Conservation (phyloP, 2,113 vertebrate genomes). For the Silurus meridionalis region DNA sequence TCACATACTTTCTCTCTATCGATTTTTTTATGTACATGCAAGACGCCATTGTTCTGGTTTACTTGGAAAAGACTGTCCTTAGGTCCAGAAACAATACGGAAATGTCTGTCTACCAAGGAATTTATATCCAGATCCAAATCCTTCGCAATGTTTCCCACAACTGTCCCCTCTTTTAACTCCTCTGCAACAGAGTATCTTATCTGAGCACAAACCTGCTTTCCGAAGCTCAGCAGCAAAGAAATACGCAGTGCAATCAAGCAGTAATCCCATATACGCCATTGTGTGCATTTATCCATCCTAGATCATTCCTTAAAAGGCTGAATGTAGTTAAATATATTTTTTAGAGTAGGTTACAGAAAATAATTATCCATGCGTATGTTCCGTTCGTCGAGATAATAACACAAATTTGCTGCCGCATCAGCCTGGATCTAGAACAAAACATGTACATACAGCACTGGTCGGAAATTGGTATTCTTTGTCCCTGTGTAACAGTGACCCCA, state of each 20-base stretch:
- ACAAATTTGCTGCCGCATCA: not conserved
- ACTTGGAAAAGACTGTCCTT: conserved; percentile 60
- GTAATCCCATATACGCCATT: conserved; percentile 21
- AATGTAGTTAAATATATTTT: not conserved
- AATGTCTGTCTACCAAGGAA: conserved; percentile 55
- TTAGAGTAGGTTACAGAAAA: too few species aligned
- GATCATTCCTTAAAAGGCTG: not conserved
- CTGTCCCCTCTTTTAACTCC: conserved; percentile 56
- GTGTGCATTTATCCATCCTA: conserved; percentile 22
- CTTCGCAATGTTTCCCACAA: conserved; percentile 69
- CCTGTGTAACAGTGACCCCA: conserved; percentile 48
- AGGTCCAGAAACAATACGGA: conserved; percentile 67
- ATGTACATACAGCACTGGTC: not conserved
- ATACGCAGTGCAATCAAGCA: conserved; percentile 22
- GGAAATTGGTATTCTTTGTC: not conserved
- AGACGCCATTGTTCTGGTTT: conserved; percentile 63
- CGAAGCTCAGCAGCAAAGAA: conserved; percentile 9
- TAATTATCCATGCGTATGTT: not conserved
- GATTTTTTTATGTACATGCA: conserved; percentile 59
- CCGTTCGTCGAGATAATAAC: not conserved
- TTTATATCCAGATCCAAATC: conserved; percentile 67
- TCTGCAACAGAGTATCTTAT: conserved; percentile 57
- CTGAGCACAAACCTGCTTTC: conserved; percentile 34
- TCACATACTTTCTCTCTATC: conserved; percentile 67
- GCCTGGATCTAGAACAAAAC: not conserved